Evolutionary conservation across 2,113 vertebrate species (phyloP).

Genomic region (Peromyscus californicus): DNA sequence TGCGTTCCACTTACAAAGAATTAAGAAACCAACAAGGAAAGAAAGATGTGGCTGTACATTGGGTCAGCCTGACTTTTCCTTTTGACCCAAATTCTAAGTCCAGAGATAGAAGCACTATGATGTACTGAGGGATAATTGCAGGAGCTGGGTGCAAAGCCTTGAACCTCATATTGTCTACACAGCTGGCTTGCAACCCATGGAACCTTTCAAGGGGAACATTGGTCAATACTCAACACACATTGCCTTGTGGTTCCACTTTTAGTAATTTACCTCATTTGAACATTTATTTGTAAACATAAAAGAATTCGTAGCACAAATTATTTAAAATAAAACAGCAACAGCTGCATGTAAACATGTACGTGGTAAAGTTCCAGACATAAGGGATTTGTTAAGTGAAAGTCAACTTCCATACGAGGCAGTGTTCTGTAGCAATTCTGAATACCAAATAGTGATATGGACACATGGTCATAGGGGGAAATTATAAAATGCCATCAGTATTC

Average conservation of each 20-base stretch:
- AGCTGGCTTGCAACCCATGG: no score
- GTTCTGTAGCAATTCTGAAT: neutral
- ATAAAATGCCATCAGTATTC: neutral
- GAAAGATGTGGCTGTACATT: neutral
- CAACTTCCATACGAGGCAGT: neutral
- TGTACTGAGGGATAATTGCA: neutral
- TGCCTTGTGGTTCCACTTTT: neutral
- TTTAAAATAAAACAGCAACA: slow-evolving; percentile 18
- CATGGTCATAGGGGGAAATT: neutral
- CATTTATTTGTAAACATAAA: slow-evolving; percentile 30
- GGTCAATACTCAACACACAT: neutral
- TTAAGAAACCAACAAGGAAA: neutral
- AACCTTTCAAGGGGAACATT: neutral
- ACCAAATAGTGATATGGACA: neutral
- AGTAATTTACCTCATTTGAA: neutral
- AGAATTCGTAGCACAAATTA: neutral
- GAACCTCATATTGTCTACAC: no score
- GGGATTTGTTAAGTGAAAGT: neutral
- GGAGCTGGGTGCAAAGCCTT: neutral
- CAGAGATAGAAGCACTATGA: neutral
- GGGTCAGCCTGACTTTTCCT: neutral
- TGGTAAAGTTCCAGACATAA: slow-evolving; percentile 1
- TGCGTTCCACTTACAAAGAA: neutral
- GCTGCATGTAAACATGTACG: neutral
- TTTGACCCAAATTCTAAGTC: neutral